Conservation (phyloP, 1,140 invertebrate genomes). For the Cephus cinctus region DNA sequence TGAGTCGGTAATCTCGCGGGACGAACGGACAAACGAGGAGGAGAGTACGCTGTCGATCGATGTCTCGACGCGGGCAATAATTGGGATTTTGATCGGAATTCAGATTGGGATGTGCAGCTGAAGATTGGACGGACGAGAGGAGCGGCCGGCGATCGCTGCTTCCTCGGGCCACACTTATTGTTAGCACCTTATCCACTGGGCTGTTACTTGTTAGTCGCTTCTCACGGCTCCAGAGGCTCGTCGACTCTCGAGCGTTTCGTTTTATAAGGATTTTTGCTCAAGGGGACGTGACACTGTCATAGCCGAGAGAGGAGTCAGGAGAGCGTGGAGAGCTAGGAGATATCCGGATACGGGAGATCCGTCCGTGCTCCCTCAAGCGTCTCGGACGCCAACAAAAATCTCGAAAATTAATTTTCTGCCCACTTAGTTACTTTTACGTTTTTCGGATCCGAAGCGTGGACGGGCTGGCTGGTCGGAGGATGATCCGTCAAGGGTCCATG, state of each 20-base stretch:
- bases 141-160: neutral
- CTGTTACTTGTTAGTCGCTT: too few relatives aligned
- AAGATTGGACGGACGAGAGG: neutral
- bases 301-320: slow-evolving; percentile 40
- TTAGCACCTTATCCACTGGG: slow-evolving; percentile 55
- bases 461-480: too few relatives aligned
- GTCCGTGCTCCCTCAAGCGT: slow-evolving; percentile 37
- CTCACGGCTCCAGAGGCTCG: slow-evolving; percentile 26
- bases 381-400: slow-evolving; percentile 39
- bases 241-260: slow-evolving; percentile 1
- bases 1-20: too few relatives aligned
- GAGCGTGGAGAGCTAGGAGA: slow-evolving; percentile 14
- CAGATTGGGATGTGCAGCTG: too few relatives aligned
- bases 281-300: slow-evolving; percentile 38
- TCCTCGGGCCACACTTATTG: slow-evolving; percentile 45
- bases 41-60: too few relatives aligned
- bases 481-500: too few relatives aligned
- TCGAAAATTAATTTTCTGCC: slow-evolving; percentile 48
- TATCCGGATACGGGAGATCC: slow-evolving; percentile 11
- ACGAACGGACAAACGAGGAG: too few relatives aligned
- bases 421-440: slow-evolving; percentile 35
- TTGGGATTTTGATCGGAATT: too few relatives aligned
- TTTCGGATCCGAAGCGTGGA: too few relatives aligned
- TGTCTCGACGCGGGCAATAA: too few relatives aligned
- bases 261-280: slow-evolving; percentile 16